Percentiles rank a stretch among this genome's conserved stretches.
Evolutionary conservation across 2,888 invertebrate species (phyloP).

Genomic region (Nephrotoma guestfalica): DNA sequence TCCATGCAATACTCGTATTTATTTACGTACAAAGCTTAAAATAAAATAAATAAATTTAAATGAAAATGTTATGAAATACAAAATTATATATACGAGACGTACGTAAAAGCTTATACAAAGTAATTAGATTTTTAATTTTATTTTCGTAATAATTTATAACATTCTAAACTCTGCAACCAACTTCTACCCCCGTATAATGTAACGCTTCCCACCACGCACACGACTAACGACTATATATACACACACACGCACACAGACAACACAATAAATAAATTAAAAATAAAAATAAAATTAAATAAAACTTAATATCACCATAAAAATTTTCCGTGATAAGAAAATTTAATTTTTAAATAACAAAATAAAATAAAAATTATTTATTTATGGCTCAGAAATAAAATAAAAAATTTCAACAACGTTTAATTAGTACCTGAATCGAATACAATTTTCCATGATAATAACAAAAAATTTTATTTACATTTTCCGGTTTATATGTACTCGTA

Average conservation of each 20-base stretch:
- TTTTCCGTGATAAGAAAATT: not conserved
- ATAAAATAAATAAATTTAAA: not conserved
- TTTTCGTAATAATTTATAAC: not conserved
- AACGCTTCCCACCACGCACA: not conserved
- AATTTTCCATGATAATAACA: not conserved
- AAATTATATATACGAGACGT: not conserved
- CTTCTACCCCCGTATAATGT: not conserved
- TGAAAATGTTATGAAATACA: not conserved
- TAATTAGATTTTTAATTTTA: not conserved
- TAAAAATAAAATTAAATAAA: not conserved
- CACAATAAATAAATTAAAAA: not conserved
- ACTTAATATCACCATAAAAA: not conserved
- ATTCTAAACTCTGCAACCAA: not conserved
- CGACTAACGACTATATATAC: not conserved
- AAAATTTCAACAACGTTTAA: not conserved
- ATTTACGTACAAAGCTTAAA: not conserved
- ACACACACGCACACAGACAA: not conserved
- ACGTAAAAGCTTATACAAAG: not conserved
- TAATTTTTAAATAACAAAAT: not conserved
- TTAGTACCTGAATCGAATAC: not conserved
- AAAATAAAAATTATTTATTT: not conserved
- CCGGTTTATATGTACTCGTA: not conserved
- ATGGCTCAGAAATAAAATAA: not conserved
- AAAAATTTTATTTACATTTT: not conserved
- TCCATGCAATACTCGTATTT: not conserved